Evolutionary conservation across 2,888 invertebrate genomes (phyloP).

Genomic region (Spialia ferax): DNA sequence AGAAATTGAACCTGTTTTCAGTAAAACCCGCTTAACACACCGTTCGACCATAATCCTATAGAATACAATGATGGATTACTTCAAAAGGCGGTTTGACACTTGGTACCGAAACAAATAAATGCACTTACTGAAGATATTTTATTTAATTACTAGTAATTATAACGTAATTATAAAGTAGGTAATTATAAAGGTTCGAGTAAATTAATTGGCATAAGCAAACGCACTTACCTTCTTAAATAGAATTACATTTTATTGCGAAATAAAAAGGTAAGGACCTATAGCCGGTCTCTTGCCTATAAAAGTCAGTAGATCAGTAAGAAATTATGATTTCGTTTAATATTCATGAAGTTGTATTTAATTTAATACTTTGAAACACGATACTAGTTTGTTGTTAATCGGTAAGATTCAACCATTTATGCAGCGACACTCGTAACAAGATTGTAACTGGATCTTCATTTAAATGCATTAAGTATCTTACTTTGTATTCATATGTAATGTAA

Average conservation of each 20-base stretch:
- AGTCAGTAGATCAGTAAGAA: background rate
- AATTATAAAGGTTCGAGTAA: too few species aligned
- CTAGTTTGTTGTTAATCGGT: background rate
- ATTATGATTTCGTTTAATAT: background rate
- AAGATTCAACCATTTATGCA: background rate
- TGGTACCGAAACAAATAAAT: slow-evolving; percentile 9
- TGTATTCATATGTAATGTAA: background rate
- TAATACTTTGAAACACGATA: background rate
- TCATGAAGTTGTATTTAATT: background rate
- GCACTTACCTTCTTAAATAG: slow-evolving; percentile 28
- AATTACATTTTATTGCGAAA: slow-evolving; percentile 34
- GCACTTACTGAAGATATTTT: too few species aligned
- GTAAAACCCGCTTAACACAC: too few species aligned
- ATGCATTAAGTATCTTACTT: background rate
- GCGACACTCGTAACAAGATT: background rate
- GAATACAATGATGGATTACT: too few species aligned
- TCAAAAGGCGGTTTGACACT: slow-evolving; percentile 1
- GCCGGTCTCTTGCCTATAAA: slow-evolving; percentile 14
- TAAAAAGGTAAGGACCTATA: slow-evolving; percentile 25
- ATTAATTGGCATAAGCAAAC: background rate
- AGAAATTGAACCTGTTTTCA: too few species aligned
- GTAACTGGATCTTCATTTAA: background rate
- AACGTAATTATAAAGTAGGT: too few species aligned
- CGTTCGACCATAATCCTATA: too few species aligned
- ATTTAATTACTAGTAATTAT: too few species aligned